These are phyloP conservation scores for Ephydatia muelleri DNA, from an alignment of 37 sponge, comb jelly and placozoan species.

Conservation along the genomic window DNA sequence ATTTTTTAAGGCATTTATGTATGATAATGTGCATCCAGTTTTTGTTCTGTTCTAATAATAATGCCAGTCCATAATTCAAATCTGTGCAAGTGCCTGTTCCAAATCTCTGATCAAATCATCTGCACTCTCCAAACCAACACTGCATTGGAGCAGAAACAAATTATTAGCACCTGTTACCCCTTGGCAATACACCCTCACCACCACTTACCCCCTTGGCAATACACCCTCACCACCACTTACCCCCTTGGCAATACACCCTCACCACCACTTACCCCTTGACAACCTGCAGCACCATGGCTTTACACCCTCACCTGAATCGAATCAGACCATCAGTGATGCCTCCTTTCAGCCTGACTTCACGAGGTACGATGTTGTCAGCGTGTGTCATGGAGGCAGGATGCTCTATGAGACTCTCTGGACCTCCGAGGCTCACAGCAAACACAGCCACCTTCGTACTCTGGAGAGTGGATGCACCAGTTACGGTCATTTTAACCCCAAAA, in stretches of 20 bases:
- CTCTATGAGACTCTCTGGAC: slow-evolving; percentile 59
- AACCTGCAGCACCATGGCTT: neutral
- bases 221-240: neutral
- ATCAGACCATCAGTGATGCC: slow-evolving; percentile 64
- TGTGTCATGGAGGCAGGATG: slow-evolving; percentile 74
- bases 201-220: neutral
- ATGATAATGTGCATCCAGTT: too few species aligned
- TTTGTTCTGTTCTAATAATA: too few species aligned
- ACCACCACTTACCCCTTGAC: neutral
- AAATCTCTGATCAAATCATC: slow-evolving; percentile 62
- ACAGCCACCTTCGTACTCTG: slow-evolving; percentile 54
- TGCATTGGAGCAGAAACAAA: neutral
- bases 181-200: neutral
- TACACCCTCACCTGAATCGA: slow-evolving; percentile 42
- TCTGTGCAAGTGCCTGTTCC: slow-evolving; percentile 57
- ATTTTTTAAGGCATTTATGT: too few species aligned
- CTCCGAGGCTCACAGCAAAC: slow-evolving; percentile 76
- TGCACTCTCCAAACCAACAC: slow-evolving; percentile 69
- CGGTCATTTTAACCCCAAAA: neutral
- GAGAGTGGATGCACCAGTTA: neutral
- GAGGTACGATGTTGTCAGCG: slow-evolving; percentile 10
- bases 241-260: neutral
- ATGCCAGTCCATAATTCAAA: too few species aligned
- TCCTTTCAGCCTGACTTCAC: slow-evolving; percentile 7
- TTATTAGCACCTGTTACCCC: neutral